Evolutionary conservation across 2,113 vertebrate genomes (phyloP), one percentile per base, ranked within the genome.

Genomic region (Speoplatyrhinus poulsoni): DNA sequence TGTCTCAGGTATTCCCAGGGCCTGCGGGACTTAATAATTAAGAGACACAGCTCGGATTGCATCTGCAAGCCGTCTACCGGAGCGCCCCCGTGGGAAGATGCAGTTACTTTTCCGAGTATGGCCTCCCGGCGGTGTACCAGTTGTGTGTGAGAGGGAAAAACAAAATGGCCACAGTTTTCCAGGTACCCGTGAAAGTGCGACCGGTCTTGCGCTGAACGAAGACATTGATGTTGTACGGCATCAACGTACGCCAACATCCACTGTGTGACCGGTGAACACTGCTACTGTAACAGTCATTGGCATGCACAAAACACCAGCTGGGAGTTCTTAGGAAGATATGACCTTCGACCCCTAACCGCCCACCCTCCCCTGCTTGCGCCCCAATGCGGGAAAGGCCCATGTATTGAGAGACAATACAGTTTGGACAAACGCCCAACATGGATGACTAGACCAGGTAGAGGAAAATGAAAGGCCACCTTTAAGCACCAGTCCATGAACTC

Each of bases 201-300:
- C 85, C 79, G 79, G 83, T 87, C 79, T 87, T 84, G 82, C 80
- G 76, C 75, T 59, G 77, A 72, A 62, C 36, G 65, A 76, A 77
- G 15, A 33, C 72, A 80, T 56, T 61, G 17, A 17, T 65, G 57
- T 61, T 19, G 82, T 64, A 55, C 62, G 80, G 80, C 77, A 57
- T 55, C 60, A 65, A 61, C 9, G 12, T 58, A 62, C 49, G 74
- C 61, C 76, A 13, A 66, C 73, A 82, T 69, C 83, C 78, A 82
- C 82, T 82, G 77, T 83, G 69, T 67, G 89, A 90, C 77, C 83
- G 76, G 62, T 80, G 82, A 92, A 89, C 88, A 87, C 81, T 87
- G 90, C 87, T 88, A 52, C 13, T 69, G 76, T 82, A 89, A 94
- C 91, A 94, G 94, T 92, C 91, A 88, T 85, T 61, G 83, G 90